Evolutionary conservation across 2,113 vertebrate genomes (phyloP).

Genomic region (Pluvialis apricaria): DNA sequence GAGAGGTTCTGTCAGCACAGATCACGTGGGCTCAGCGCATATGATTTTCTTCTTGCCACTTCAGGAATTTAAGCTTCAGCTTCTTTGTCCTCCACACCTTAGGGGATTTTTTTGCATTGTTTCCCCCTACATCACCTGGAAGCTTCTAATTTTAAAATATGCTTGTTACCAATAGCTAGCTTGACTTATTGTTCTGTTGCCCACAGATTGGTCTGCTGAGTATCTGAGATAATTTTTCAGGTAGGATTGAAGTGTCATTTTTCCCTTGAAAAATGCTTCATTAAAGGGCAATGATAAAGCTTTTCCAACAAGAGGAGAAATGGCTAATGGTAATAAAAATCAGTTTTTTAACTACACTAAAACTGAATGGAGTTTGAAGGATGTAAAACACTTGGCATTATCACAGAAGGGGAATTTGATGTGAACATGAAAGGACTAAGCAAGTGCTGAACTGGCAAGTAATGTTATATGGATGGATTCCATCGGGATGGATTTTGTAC

Average conservation of each 20-base stretch:
- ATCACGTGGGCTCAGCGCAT: neutral
- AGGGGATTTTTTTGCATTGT: neutral
- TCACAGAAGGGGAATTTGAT: neutral
- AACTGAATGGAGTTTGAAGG: neutral
- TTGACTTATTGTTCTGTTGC: neutral
- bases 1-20: neutral
- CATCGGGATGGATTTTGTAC: neutral
- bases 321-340: neutral
- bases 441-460: neutral
- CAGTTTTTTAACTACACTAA: neutral
- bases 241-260: neutral
- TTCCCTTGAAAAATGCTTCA: neutral
- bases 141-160: neutral
- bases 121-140: neutral
- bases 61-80: neutral
- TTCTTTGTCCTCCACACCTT: neutral
- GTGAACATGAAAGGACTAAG: neutral
- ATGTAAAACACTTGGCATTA: neutral
- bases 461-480: neutral
- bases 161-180: neutral
- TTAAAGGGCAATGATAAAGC: neutral
- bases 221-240: neutral
- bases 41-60: neutral
- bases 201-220: neutral
- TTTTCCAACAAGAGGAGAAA: neutral